A percentile compares a stretch with the other conserved stretches of the same genome.
Conservation (phyloP, 92 coral and sea anemone genomes). For the Porites evermanni region DNA sequence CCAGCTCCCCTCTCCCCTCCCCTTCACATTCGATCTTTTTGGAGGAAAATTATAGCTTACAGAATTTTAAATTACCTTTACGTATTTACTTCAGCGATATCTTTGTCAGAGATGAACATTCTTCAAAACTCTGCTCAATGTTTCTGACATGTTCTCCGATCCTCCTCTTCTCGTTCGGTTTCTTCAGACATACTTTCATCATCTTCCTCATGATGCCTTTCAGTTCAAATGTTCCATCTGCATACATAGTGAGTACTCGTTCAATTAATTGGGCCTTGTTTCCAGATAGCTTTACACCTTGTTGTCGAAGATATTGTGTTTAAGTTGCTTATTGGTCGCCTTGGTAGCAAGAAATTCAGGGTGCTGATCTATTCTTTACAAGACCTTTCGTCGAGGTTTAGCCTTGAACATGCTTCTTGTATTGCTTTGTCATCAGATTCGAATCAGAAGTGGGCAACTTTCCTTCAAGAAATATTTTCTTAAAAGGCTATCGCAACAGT, state of each 20-base stretch:
- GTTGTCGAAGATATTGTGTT: neutral
- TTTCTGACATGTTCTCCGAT: neutral
- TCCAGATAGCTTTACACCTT: neutral
- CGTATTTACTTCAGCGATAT: neutral
- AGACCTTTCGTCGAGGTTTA: too few species aligned
- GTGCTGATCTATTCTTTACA: too few species aligned
- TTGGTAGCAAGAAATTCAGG: neutral
- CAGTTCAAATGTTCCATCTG: slow-evolving; percentile 1
- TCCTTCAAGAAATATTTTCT: too few species aligned
- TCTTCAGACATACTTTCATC: neutral
- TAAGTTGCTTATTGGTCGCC: neutral
- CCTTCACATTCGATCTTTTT: slow-evolving; percentile 1
- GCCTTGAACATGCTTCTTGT: too few species aligned
- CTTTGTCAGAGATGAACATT: neutral
- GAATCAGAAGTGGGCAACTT: too few species aligned
- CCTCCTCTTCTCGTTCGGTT: neutral
- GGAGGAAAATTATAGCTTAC: slow-evolving; percentile 10
- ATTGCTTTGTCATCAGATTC: too few species aligned
- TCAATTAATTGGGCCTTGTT: neutral
- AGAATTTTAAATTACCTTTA: neutral
- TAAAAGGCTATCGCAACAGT: too few species aligned
- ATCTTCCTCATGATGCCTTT: neutral
- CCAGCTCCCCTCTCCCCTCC: neutral
- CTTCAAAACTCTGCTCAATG: neutral
- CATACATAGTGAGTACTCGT: neutral